Evolutionary conservation across 1,140 invertebrate genomes (phyloP).

Genomic region (Tetranychus cinnabarinus): DNA sequence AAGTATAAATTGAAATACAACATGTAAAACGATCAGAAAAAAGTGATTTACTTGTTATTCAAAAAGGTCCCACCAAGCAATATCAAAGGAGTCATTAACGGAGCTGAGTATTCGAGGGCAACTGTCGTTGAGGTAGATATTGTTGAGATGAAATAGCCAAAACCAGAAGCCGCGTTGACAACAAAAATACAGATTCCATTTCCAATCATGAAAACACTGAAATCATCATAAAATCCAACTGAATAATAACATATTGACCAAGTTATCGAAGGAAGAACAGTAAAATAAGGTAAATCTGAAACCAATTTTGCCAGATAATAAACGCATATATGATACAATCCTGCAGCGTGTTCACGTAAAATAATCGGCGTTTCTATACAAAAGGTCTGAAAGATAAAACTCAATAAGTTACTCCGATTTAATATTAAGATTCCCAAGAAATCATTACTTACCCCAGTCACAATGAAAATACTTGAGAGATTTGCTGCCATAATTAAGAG

Average conservation of each 20-base stretch:
- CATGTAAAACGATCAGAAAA: background rate
- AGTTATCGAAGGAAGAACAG: background rate
- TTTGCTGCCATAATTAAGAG: slow-evolving; percentile 78
- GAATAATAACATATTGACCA: background rate
- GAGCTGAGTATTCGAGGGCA: background rate
- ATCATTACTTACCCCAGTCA: background rate
- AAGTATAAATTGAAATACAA: no score
- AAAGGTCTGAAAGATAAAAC: background rate
- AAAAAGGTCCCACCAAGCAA: background rate
- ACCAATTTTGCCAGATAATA: slow-evolving; percentile 19
- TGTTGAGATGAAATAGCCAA: background rate
- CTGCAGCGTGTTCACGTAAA: background rate
- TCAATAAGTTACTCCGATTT: background rate
- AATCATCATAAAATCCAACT: background rate
- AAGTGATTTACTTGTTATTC: slow-evolving; percentile 7
- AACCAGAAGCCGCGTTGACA: background rate
- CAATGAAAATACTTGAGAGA: slow-evolving; percentile 29
- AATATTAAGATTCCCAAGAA: background rate
- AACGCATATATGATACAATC: slow-evolving; percentile 28
- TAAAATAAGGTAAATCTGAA: background rate
- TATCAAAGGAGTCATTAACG: background rate
- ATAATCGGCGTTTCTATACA: background rate
- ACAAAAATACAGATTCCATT: background rate
- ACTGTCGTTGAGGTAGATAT: background rate
- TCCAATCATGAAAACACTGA: background rate